These are phyloP conservation scores for Acrocephalus arundinaceus DNA, from an alignment of 2,113 vertebrate genomes.

Conservation along the genomic window DNA sequence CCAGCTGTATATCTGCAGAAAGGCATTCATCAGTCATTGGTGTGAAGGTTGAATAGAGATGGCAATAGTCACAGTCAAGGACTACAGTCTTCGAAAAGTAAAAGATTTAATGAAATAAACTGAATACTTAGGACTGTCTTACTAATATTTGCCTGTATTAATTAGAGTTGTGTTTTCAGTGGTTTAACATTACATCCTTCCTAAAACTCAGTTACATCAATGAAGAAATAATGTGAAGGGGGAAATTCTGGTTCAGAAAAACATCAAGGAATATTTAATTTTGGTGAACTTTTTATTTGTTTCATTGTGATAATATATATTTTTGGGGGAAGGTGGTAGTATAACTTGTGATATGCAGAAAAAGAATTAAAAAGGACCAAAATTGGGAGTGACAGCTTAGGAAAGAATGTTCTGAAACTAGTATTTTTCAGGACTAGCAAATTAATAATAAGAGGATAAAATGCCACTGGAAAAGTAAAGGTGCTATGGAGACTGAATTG, in stretches of 20 bases:
- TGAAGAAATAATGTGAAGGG: not conserved
- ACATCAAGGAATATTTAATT: not conserved
- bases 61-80: not conserved
- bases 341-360: not conserved
- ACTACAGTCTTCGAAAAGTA: not conserved
- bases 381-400: not conserved
- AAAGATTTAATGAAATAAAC: not conserved
- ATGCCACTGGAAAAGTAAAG: not conserved
- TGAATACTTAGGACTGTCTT: not conserved
- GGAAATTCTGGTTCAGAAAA: not conserved
- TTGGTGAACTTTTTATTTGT: not conserved
- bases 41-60: not conserved
- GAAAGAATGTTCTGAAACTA: not conserved
- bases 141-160: not conserved
- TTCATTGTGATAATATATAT: not conserved
- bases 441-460: not conserved
- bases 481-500: not conserved
- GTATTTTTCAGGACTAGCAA: not conserved
- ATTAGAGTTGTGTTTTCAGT: not conserved
- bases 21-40: not conserved
- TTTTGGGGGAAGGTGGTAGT: rapidly evolving
- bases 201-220: not conserved
- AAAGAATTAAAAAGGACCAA: not conserved
- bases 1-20: not conserved
- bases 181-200: not conserved